Conservation (phyloP, 2,113 vertebrate genomes). For the Leptodactylus fuscus region DNA sequence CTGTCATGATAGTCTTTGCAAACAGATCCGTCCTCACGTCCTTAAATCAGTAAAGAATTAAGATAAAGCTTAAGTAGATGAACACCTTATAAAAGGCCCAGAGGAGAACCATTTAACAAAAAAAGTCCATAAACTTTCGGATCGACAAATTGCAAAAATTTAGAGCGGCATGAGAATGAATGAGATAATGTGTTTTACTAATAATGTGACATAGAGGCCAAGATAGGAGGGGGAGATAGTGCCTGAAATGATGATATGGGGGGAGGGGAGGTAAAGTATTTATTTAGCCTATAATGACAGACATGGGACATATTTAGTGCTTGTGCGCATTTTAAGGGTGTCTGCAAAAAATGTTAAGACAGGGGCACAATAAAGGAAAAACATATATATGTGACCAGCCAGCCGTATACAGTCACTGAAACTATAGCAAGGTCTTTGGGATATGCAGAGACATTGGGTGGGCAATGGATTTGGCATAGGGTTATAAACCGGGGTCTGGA, state of each 20-base stretch:
- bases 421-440: no score
- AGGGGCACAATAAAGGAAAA: no score
- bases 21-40: slow-evolving; percentile 39
- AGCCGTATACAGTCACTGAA: no score
- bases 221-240: not conserved
- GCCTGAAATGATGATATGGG: not conserved
- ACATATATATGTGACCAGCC: no score
- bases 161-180: not conserved
- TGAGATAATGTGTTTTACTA: not conserved
- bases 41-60: slow-evolving; percentile 42
- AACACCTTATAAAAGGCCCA: slow-evolving; percentile 17
- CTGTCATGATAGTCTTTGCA: slow-evolving; percentile 41
- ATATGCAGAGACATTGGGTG: no score
- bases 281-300: not conserved
- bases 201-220: not conserved
- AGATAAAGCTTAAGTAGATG: not conserved
- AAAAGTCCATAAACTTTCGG: not conserved
- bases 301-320: no score
- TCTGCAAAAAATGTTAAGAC: no score
- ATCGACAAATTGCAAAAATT: not conserved
- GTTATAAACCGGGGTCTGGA: no score
- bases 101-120: not conserved
- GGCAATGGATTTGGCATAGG: no score
- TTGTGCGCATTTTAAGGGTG: no score
- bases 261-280: not conserved